Evolutionary conservation across 2,888 invertebrate genomes (phyloP).

Genomic region (Synergus itoensis): DNA sequence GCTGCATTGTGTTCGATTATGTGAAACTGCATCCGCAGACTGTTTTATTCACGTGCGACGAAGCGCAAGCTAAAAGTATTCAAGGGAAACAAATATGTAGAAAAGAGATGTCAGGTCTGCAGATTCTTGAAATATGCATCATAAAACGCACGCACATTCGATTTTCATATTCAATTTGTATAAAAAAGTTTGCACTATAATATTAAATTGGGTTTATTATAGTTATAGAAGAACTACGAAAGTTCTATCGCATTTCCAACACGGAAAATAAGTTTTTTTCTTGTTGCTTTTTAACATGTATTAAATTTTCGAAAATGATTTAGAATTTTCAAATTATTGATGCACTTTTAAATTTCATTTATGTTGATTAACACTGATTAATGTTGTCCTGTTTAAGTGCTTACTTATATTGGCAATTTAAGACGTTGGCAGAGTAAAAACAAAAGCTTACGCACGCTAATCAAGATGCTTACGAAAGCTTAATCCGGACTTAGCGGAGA

Average conservation of each 20-base stretch:
- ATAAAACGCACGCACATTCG: conserved; percentile 33
- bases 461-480: conserved; percentile 73
- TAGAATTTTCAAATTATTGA: too few relatives aligned
- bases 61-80: conserved; percentile 32
- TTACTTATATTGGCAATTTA: conserved; percentile 21
- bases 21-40: conserved; percentile 40
- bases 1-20: conserved; percentile 37
- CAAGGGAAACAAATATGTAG: conserved; percentile 8
- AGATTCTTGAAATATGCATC: conserved; percentile 32
- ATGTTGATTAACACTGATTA: background rate
- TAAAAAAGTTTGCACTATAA: conserved; percentile 31
- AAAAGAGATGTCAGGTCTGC: conserved; percentile 28
- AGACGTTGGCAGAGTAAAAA: conserved; percentile 52
- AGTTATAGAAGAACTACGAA: background rate
- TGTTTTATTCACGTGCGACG: conserved; percentile 38
- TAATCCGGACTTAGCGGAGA: conserved; percentile 76
- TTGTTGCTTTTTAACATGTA: background rate
- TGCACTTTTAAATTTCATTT: background rate
- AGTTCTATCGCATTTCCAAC: background rate
- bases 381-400: conserved; percentile 5
- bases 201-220: conserved; percentile 4
- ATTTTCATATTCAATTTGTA: conserved; percentile 17
- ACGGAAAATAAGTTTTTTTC: background rate
- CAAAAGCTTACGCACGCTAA: conserved; percentile 72
- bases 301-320: too few relatives aligned